Evolutionary conservation across 2,888 invertebrate genomes (phyloP).

Genomic region (Callyntrura guangdongensis): DNA sequence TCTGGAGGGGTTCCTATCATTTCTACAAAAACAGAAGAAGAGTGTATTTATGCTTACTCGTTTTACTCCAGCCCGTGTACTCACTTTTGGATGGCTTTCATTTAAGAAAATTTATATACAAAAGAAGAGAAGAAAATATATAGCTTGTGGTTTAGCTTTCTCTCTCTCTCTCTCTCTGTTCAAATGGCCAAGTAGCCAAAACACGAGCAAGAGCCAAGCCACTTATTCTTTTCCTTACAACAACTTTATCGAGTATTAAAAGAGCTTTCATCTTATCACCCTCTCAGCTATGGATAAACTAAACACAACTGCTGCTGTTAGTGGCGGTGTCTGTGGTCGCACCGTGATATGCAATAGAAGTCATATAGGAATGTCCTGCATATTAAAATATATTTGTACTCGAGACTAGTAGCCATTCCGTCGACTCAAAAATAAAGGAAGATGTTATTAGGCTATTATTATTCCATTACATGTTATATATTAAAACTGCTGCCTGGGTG

Average conservation of each 20-base stretch:
- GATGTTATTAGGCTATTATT: conserved; percentile 68
- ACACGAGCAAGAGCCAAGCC: conserved; percentile 28
- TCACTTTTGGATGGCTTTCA: conserved; percentile 65
- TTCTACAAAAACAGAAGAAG: not conserved
- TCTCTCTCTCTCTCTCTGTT: not conserved
- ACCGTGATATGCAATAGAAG: not conserved
- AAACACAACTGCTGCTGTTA: conserved; percentile 21
- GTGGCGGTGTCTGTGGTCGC: not conserved
- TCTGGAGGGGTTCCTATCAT: not conserved
- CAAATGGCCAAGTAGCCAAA: not conserved
- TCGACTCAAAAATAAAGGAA: conserved; percentile 15
- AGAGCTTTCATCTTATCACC: conserved; percentile 81
- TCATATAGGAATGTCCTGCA: not conserved
- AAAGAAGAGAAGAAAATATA: conserved; percentile 51
- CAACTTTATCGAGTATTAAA: conserved; percentile 77
- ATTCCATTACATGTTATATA: conserved; percentile 58
- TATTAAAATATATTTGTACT: conserved; percentile 19
- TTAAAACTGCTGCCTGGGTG: not conserved
- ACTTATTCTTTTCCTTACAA: conserved; percentile 68
- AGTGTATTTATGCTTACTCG: not conserved
- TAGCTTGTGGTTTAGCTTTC: conserved; percentile 68
- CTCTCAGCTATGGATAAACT: conserved; percentile 14
- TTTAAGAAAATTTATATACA: conserved; percentile 76
- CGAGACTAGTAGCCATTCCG: not conserved
- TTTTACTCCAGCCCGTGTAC: conserved; percentile 2